These are phyloP conservation scores for Hippopotamus amphibius DNA, from an alignment of 2,113 vertebrate species.

Conservation along the genomic window DNA sequence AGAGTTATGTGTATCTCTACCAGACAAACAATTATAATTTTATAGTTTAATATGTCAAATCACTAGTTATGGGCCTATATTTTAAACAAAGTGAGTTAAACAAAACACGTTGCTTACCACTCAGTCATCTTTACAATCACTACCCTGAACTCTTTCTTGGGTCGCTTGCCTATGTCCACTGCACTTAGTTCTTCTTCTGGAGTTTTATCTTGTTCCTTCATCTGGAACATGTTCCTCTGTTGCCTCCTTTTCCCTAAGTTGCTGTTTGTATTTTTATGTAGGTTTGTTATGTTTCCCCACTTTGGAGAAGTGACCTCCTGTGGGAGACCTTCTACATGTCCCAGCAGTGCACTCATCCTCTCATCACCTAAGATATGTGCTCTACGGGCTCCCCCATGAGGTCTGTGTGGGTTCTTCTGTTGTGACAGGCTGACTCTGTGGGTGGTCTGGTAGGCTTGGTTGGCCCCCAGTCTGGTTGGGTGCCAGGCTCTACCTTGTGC, in stretches of 20 bases:
- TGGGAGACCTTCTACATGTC: too few species aligned
- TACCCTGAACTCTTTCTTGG: not conserved
- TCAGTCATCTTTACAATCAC: not conserved
- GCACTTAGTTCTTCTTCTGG: not conserved
- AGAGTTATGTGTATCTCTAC: not conserved
- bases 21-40: not conserved
- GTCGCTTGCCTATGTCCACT: not conserved
- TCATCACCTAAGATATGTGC: not conserved
- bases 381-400: fast-evolving
- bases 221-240: not conserved
- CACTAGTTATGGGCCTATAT: not conserved
- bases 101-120: not conserved
- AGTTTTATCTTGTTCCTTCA: not conserved
- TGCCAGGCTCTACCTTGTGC: not conserved
- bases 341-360: not conserved
- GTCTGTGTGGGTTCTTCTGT: not conserved
- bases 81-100: not conserved
- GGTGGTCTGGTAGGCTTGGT: not conserved
- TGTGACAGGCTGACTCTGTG: not conserved
- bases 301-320: not conserved
- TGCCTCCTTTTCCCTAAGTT: not conserved
- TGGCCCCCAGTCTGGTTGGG: not conserved
- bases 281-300: not conserved
- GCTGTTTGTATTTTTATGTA: not conserved
- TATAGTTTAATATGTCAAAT: not conserved